Evolutionary conservation across 2,888 invertebrate genomes (phyloP), one percentile per base, ranked within the genome.

Genomic region (Eupithecia subfuscata): DNA sequence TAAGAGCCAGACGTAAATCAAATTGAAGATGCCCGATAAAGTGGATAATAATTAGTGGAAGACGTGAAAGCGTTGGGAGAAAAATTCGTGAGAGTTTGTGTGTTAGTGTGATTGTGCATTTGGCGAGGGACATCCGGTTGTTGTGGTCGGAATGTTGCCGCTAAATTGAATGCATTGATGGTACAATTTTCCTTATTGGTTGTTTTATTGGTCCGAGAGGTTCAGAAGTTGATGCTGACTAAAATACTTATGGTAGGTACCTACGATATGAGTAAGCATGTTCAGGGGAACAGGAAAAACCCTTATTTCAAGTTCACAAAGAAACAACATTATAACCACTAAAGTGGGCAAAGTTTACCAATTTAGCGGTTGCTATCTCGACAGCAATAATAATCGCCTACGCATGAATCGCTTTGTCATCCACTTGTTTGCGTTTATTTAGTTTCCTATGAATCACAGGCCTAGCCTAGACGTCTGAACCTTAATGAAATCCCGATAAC

Each of bases 11-110:
- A 92, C 91, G 94, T 95, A 94, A 94, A 94, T 94, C 94, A 94
- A 94, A 95, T 93, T 94, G 94, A 93, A 94, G 95, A 94, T 94
- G 94, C 90, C 90, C 93, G 94, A 94, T 95, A 94, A 94, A 95
- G 94, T 95, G 92, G 93, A 92, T 95, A 94, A 94, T 95, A 95
- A 95, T 95, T 94, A 95, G 94, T 93, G 91, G 94, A 92, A 92
- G 93, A 91, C 89, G 94, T 91, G 94, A 95, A 94, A 94, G 95
- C 87, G 94, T 92, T 94, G 94, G 93, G 94, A 94, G 94, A 93
- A 94, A 94, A 94, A 94, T 93, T 94, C 93, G 94, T 95, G 94
- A 94, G 94, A 95, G 93, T 90, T 91, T 91, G 89, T 89, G 89
- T 89, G 90, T 91, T 92, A 91, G 91, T 94, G 91, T 92, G 93